Conservation (phyloP, 1,140 invertebrate species). For the Aradophagus sp. region DNA sequence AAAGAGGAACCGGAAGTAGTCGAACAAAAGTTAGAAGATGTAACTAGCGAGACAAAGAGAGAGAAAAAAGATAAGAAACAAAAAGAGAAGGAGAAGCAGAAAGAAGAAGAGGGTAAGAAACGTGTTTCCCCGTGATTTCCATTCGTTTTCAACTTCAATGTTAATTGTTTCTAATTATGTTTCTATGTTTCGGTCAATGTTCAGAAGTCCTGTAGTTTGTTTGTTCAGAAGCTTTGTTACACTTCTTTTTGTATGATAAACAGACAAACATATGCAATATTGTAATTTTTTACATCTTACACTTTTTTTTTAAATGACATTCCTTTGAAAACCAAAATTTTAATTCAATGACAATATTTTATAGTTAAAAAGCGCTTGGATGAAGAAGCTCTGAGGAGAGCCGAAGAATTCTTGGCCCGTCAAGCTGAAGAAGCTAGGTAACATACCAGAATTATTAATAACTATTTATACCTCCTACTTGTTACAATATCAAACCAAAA, state of each 20-base stretch:
- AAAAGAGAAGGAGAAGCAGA: conserved; percentile 52
- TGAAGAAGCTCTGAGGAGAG: conserved; percentile 58
- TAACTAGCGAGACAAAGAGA: conserved; percentile 56
- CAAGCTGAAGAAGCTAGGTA: conserved; percentile 67
- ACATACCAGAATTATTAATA: conserved; percentile 33
- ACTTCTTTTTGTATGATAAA: too few relatives aligned
- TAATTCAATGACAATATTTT: too few relatives aligned
- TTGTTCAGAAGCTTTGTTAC: too few relatives aligned
- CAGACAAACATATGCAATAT: too few relatives aligned
- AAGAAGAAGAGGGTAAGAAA: conserved; percentile 55
- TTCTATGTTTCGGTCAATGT: too few relatives aligned
- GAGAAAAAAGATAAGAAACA: conserved; percentile 58
- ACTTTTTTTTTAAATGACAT: too few relatives aligned
- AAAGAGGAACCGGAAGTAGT: conserved; percentile 44
- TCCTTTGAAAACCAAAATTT: too few relatives aligned
- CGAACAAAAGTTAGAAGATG: conserved; percentile 47
- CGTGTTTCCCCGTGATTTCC: neutral
- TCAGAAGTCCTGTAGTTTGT: too few relatives aligned
- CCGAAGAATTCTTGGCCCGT: conserved; percentile 63
- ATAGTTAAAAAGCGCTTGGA: conserved; percentile 55
- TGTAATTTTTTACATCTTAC: too few relatives aligned
- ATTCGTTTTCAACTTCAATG: conserved; percentile 2
- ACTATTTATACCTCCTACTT: too few relatives aligned
- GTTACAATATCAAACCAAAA: too few relatives aligned
- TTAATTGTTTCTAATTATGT: conserved; percentile 15